These are phyloP conservation scores for Betta splendens DNA, from an alignment of 2,797 vertebrate genomes.

Conservation along the genomic window DNA sequence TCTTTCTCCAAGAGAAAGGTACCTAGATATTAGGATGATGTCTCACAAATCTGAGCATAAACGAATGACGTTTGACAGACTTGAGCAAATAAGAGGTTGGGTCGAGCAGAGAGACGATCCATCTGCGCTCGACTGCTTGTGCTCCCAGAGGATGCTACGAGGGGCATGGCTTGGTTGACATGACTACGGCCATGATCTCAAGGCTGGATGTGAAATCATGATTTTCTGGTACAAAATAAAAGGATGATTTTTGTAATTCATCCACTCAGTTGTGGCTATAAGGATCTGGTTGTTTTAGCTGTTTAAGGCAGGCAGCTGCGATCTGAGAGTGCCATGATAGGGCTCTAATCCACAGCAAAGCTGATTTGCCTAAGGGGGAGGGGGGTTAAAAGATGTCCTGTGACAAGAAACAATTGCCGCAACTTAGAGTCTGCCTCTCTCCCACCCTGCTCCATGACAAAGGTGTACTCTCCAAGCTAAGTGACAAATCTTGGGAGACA, in stretches of 20 bases:
- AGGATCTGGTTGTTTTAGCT: slow-evolving; percentile 70
- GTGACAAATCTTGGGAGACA: slow-evolving; percentile 81
- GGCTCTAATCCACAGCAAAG: slow-evolving; percentile 77
- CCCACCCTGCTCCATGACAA: slow-evolving; percentile 77
- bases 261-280: slow-evolving; percentile 51
- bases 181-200: slow-evolving; percentile 2
- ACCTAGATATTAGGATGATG: slow-evolving; percentile 49
- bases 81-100: no score
- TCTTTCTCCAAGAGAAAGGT: slow-evolving; percentile 37
- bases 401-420: slow-evolving; percentile 80
- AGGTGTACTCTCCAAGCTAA: slow-evolving; percentile 81
- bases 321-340: slow-evolving; percentile 74
- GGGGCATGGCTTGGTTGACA: slow-evolving; percentile 14
- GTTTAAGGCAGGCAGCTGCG: slow-evolving; percentile 64
- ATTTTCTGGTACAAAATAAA: slow-evolving; percentile 38
- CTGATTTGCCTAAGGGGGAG: slow-evolving; percentile 73
- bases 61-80: no score
- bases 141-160: slow-evolving; percentile 1
- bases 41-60: slow-evolving; percentile 2
- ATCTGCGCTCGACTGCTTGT: no score
- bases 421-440: slow-evolving; percentile 73
- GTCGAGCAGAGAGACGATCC: no score
- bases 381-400: slow-evolving; percentile 66
- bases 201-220: slow-evolving; percentile 12
- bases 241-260: background rate